Base-by-base conservation (phyloP, 2,113 vertebrate genomes). In the Elgaria multicarinata region DNA sequence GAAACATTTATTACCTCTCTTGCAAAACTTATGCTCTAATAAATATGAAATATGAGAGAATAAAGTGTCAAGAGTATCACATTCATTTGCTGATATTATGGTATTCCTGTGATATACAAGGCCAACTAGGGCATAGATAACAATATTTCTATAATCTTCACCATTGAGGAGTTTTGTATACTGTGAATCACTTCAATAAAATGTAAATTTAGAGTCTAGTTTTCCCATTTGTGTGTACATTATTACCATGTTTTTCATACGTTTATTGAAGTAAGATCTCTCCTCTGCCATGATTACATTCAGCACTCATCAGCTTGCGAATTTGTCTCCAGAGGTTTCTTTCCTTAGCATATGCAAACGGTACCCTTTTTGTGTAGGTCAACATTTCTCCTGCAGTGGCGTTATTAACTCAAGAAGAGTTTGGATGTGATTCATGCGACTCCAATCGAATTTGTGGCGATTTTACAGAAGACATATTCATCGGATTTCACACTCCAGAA, bases 1-100 rank as follows among this genome's bases (percentile, higher is more conserved):
- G 66, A 94, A 95, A 94, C 92, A 95, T 94, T 95, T 94, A 93
- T 85, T 81, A 72, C n/a, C 28, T 93, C 18, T 36, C 39, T 92
- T 92, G 74, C 82, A 89, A 94, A 94, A 96, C 58, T 86, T 95
- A 94, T 93, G 85, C 86, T 78, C 75, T 78, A 95, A 93, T 95
- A 94, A 95, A 95, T 86, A 93, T 90, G 92, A 96, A 87, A 58
- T 92, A 94, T 90, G 88, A 89, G 46, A 83, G 33, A 91, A 93
- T 92, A 94, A 92, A 86, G 13, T 86, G 82, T 90, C 88, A 90
- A 53, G 44, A 93, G 90, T 94, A 91, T 88, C 84, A 84, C 69
- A 90, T 71, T 93, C 87, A 83, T 93, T 95, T 91, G 44, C 46
- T 89, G 58, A 90, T 94, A 92, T 72, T 88, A 87, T 58, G 87